Evolutionary conservation across 1,140 invertebrate genomes (phyloP), one percentile per base, ranked within the genome.

Genomic region (Neodiprion virginianus): DNA sequence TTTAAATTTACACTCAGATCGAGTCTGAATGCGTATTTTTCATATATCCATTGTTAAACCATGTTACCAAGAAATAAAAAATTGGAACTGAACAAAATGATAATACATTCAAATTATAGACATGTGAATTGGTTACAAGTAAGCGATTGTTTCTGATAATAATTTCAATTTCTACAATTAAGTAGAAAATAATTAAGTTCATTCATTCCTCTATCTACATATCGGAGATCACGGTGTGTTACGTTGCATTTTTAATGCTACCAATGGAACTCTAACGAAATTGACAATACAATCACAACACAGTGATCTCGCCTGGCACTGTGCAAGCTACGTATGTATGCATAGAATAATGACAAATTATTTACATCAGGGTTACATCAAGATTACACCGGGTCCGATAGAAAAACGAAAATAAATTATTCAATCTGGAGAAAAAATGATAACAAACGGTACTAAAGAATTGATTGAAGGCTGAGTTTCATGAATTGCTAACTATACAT

Each of bases 271-370:
- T 61, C 11, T 14, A 61, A 61, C 53, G 53, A 61, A 61, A 61
- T 61, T 61, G 53, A 61, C 53, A 14, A 61, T 2, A 61, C n/a
- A 14, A 61, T 61, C 28, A 0, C 53, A 61, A 61, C 53, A 61
- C n/a, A 61, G 53, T 17, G 53, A 61, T 61, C 53, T 61, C 11
- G 53, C 53, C 53, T 61, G n/a, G 53, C 5, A 61, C 53, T 8
- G 53, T 61, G n/a, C 53, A 61, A 61, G 53, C 53, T 61, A 61
- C 53, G n/a, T 8, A 61, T 14, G 53, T 61, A 61, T 61, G 53
- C 53, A 17, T 61, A 14, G 28, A 61, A 12, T 14, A 61, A 61
- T 61, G 53, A 61, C 53, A 61, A 61, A 61, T 61, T 61, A 61
- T 61, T 61, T 61, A 61, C 53, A 61, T 61, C 11, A 14, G 53